phyloP scores from a whole-genome alignment of 2,113 vertebrate species.

The Bos taurus region ARS-UCD2.0 NC_037340.1:61989501-61990000 shows the following conservation, averaged over 20 bases:
- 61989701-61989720: background rate
- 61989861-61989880: background rate
- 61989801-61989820: background rate
- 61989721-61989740: background rate
- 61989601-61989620: background rate
- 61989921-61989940: background rate
- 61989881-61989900: constrained; percentile 7
- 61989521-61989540: background rate
- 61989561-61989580: background rate
- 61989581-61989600: background rate
- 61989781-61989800: background rate
- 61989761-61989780: background rate
- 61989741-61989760: background rate
- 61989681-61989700: background rate
- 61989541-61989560: background rate
- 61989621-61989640: background rate
- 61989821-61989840: background rate
- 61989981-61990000: background rate
- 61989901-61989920: background rate
- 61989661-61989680: background rate
- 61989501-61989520: background rate
- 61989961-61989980: background rate
- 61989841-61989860: too few relatives aligned
- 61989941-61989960: background rate
- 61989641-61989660: background rate